Base-by-base conservation (phyloP, 1,140 invertebrate genomes). In the Octopus bimaculoides region DNA sequence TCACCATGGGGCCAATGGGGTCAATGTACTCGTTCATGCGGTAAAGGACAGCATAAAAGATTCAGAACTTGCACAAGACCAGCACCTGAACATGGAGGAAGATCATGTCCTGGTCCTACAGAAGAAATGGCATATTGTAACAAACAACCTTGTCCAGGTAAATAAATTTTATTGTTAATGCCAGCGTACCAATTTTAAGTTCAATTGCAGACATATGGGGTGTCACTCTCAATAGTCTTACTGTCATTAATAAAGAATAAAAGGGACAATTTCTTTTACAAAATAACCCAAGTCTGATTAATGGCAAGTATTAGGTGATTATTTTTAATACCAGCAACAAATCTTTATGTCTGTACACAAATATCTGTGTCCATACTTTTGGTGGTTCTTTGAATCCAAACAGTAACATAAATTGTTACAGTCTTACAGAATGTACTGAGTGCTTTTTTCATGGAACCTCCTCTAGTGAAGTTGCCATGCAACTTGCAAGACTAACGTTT, bases 61-160 rank as follows among this genome's bases (percentile, higher is more conserved):
- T 87, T 87, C 77, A 80, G 89, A 53, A 84, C 86, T 0, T 90
- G 89, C 81, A 85, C 82, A 10, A 88, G 87, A 77, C 89, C 89
- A 5, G 17, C 86, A 10, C 88, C 89, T 17, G 83, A 85, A 52
- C 86, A 88, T 76, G 85, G 86, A 77, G 90, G 90, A 9, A 81
- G 87, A 26, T 79, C 82, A 10, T 91, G 91, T 84, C 53, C 83
- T 26, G 89, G 89, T 5, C 79, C 80, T 7, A 78, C 75, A 71
- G 85, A 86, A 55, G 83, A 88, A 52, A 83, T 78, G 9, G 82
- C 85, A 66, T 17, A 61, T 2, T 91, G 89, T 82, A 89, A 89
- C 77, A 74, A 76, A 17, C 81, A 86, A 14, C 73, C 77, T 1
- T 91, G 90, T 84, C 87, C 89, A 80, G 85, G 89, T 90, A 81